These are phyloP conservation scores for Centropus bengalensis DNA, from an alignment of 2,113 vertebrate species.

Conservation along the genomic window DNA sequence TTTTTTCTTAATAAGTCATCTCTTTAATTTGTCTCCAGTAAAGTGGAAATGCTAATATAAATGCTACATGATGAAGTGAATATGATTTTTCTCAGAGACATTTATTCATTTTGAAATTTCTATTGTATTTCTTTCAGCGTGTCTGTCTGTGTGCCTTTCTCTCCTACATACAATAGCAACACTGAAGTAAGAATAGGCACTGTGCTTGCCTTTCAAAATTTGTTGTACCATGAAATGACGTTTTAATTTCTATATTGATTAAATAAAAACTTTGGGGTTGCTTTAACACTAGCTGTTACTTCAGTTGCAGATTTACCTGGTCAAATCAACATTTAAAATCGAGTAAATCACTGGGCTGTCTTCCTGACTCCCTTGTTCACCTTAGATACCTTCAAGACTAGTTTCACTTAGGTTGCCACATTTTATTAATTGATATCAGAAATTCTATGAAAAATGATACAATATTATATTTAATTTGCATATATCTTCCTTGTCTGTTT, in stretches of 20 bases:
- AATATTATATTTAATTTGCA: not conserved
- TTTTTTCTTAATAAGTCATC: constrained; percentile 13
- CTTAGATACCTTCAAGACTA: not conserved
- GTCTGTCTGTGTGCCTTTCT: not conserved
- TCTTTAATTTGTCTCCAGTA: not conserved
- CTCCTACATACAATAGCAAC: not conserved
- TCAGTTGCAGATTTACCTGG: not conserved
- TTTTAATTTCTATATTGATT: not conserved
- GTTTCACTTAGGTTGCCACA: not conserved
- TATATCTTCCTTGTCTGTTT: not conserved
- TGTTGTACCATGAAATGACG: not conserved
- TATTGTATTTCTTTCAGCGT: not conserved
- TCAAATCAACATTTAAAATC: not conserved
- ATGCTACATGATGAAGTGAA: not conserved
- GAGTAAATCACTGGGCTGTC: not conserved
- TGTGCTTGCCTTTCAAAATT: not conserved
- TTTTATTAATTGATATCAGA: not conserved
- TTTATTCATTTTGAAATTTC: not conserved
- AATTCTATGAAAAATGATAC: not conserved
- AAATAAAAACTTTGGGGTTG: not conserved
- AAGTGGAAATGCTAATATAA: not conserved
- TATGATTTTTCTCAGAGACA: not conserved
- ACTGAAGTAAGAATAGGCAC: not conserved
- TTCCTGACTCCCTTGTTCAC: not conserved
- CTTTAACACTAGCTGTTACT: not conserved